Conservation (phyloP, 2,113 vertebrate genomes). For the Hemibagrus wyckioides region DNA sequence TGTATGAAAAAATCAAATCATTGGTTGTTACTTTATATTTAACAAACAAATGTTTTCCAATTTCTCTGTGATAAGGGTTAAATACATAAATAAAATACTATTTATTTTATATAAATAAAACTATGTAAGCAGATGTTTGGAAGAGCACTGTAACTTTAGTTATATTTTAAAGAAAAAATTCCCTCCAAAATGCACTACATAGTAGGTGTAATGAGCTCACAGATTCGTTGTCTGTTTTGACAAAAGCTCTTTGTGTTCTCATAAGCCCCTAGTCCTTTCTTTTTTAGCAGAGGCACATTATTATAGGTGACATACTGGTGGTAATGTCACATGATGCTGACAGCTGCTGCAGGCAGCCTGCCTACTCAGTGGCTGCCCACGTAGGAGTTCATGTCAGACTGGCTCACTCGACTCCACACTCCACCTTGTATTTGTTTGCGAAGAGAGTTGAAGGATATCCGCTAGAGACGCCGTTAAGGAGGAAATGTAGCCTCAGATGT, state of each 20-base stretch:
- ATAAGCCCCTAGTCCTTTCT: slow-evolving; percentile 32
- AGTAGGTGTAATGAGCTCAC: slow-evolving; percentile 31
- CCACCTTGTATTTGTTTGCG: slow-evolving; percentile 39
- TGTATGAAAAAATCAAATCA: not conserved
- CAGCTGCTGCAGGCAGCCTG: slow-evolving; percentile 44
- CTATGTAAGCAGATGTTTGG: not conserved
- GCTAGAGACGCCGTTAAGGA: slow-evolving; percentile 13
- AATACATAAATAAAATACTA: not conserved
- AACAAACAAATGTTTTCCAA: not conserved
- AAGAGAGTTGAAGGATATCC: slow-evolving; percentile 30
- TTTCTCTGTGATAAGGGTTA: not conserved
- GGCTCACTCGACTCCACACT: slow-evolving; percentile 25
- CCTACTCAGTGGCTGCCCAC: slow-evolving; percentile 39
- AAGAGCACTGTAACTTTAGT: not conserved
- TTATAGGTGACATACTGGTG: slow-evolving; percentile 44
- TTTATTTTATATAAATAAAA: not conserved
- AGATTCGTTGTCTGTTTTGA: slow-evolving; percentile 11
- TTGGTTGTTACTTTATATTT: not conserved
- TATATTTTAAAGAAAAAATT: slow-evolving; percentile 3
- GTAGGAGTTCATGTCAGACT: slow-evolving; percentile 42
- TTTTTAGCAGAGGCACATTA: slow-evolving; percentile 40
- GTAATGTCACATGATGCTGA: slow-evolving; percentile 45
- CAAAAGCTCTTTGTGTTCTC: slow-evolving; percentile 24
- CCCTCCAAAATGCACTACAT: not conserved
- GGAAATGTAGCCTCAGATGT: slow-evolving; percentile 22